phyloP scores from a whole-genome alignment of 2,797 vertebrate species.

The Micromesistius poutassou region DNA sequence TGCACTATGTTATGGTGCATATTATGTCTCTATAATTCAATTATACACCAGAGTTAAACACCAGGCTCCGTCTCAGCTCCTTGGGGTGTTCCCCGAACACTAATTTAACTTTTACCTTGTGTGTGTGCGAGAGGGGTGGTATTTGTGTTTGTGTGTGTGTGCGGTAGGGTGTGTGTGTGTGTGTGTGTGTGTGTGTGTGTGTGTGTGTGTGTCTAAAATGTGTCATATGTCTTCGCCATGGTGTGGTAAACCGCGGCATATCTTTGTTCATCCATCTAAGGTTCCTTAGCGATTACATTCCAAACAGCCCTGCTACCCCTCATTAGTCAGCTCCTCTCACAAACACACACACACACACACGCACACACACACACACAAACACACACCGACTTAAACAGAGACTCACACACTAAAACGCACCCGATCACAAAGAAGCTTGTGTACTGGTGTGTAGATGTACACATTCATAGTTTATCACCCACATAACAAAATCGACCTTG shows the following conservation, averaged over 20 bases:
- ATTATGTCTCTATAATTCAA: no score
- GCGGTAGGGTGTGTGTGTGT: not conserved
- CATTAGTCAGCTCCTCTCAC: not conserved
- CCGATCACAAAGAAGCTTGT: no score
- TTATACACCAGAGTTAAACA: no score
- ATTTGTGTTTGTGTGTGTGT: not conserved
- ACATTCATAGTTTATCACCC: not conserved
- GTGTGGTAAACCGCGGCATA: not conserved
- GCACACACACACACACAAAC: no score
- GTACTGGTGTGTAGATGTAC: no score
- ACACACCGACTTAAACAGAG: no score
- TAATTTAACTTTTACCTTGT: no score
- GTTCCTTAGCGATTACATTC: not conserved
- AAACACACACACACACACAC: not conserved
- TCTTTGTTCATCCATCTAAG: not conserved
- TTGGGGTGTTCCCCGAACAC: conserved; percentile 26
- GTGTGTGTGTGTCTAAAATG: not conserved
- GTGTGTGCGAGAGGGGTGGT: not conserved
- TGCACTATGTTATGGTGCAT: no score
- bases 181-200: conserved; percentile 6
- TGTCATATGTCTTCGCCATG: not conserved
- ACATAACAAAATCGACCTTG: not conserved
- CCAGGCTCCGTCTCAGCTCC: not conserved
- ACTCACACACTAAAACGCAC: no score
- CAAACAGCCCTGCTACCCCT: not conserved